Evolutionary conservation across 1,140 invertebrate species (phyloP).

Genomic region (Carposina sasakii): DNA sequence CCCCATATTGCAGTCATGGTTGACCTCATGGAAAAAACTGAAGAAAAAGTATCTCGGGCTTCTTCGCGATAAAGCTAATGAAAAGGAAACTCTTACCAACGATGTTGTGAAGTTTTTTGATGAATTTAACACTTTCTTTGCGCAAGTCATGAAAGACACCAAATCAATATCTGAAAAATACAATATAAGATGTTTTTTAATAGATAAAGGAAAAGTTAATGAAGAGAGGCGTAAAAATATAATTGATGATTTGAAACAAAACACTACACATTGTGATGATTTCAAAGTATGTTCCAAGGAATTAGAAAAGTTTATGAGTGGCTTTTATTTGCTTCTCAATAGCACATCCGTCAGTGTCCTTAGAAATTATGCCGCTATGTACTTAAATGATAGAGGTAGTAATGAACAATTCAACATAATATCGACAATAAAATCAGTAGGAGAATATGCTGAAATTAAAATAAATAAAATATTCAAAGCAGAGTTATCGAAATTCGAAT

Average conservation of each 20-base stretch:
- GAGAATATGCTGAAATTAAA: slow-evolving; percentile 23
- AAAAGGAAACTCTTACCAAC: no score
- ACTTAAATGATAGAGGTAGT: slow-evolving; percentile 36
- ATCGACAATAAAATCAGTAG: slow-evolving; percentile 2
- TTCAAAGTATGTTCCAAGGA: slow-evolving; percentile 43
- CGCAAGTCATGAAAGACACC: slow-evolving; percentile 25
- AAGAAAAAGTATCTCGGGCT: slow-evolving; percentile 18
- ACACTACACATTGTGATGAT: slow-evolving; percentile 21
- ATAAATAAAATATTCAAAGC: slow-evolving; percentile 31
- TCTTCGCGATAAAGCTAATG: no score
- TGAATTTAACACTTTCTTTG: slow-evolving; percentile 32
- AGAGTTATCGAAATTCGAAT: slow-evolving; percentile 25
- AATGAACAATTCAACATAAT: slow-evolving; percentile 25
- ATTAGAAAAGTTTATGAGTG: slow-evolving; percentile 33
- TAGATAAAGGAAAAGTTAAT: no score
- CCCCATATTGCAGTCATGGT: no score
- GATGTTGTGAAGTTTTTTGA: slow-evolving; percentile 13
- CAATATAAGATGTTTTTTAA: slow-evolving; percentile 36
- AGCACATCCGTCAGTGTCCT: slow-evolving; percentile 36
- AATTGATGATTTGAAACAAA: neutral
- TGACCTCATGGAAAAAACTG: slow-evolving; percentile 28
- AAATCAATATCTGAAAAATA: slow-evolving; percentile 25
- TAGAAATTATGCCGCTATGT: slow-evolving; percentile 46
- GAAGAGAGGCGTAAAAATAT: slow-evolving; percentile 11
- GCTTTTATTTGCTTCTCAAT: slow-evolving; percentile 38